A percentile compares a stretch with the other conserved stretches of the same genome.
These are phyloP conservation scores for Tringa solitaria DNA, from an alignment of 2,113 vertebrate genomes.

Conservation along the genomic window DNA sequence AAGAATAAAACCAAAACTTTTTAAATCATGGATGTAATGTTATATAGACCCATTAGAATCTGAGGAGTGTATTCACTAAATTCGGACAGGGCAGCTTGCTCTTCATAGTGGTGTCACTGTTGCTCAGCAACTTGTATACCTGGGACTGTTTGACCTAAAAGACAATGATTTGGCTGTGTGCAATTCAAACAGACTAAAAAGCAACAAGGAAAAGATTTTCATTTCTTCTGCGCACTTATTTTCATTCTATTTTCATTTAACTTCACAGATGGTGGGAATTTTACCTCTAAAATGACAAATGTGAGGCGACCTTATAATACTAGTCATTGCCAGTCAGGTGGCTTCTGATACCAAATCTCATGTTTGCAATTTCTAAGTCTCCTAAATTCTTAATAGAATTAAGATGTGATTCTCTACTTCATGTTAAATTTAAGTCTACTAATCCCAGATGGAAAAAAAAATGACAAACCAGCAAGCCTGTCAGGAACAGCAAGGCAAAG, in stretches of 20 bases:
- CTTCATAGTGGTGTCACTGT: background rate
- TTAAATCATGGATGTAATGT: background rate
- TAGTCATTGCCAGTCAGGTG: background rate
- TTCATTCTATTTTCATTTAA: background rate
- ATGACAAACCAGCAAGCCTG: background rate
- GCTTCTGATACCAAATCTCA: background rate
- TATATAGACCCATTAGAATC: background rate
- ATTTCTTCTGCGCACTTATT: background rate
- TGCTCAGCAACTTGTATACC: background rate
- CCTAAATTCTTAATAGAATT: background rate
- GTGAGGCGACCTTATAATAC: background rate
- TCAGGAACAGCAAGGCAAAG: background rate
- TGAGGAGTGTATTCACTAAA: background rate
- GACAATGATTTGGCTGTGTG: accelerated
- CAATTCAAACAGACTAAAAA: background rate
- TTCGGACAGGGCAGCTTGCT: background rate
- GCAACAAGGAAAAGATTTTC: background rate
- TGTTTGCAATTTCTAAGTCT: background rate
- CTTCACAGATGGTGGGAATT: background rate
- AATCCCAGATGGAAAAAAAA: background rate
- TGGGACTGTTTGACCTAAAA: background rate
- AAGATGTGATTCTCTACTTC: background rate
- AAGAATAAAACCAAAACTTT: background rate
- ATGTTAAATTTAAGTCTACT: background rate
- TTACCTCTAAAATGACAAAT: background rate